Percentiles rank a stretch among this genome's conserved stretches.
These are phyloP conservation scores for Psittacula derbiana DNA, from an alignment of 2,797 vertebrate species.

Conservation along the genomic window DNA sequence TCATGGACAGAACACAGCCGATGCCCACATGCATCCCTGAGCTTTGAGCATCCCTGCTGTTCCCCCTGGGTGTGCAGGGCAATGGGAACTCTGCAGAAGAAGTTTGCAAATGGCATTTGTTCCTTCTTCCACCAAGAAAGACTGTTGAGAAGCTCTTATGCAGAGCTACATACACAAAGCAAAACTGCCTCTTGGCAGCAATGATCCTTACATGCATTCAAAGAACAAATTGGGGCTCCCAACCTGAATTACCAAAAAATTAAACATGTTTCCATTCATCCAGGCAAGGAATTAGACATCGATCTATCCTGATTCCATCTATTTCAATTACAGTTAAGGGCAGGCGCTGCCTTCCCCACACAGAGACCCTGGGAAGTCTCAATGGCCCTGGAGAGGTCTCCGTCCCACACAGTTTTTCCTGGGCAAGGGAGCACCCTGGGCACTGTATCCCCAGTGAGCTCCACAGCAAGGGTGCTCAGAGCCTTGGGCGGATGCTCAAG, in stretches of 20 bases:
- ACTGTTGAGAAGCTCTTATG: rapidly evolving
- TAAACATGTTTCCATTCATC: conserved; percentile 56
- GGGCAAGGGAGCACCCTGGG: neutral
- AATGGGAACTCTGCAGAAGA: neutral
- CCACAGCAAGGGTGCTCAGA: rapidly evolving
- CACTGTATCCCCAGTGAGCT: neutral
- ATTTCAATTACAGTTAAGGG: neutral
- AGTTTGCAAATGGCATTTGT: neutral
- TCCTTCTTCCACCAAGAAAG: neutral
- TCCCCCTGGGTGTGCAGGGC: neutral
- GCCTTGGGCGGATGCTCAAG: neutral
- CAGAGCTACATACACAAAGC: neutral
- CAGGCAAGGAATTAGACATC: conserved; percentile 23
- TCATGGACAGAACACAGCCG: rapidly evolving
- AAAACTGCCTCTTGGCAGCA: neutral
- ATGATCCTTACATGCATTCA: neutral
- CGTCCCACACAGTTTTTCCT: rapidly evolving
- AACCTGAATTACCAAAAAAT: conserved; percentile 38
- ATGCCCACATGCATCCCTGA: rapidly evolving
- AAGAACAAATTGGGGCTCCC: neutral
- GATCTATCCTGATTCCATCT: neutral
- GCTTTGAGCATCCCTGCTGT: neutral
- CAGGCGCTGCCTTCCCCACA: neutral
- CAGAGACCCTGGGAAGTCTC: neutral
- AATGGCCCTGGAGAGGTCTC: neutral